Base-by-base conservation (phyloP, 2,113 vertebrate genomes). In the Merops nubicus region DNA sequence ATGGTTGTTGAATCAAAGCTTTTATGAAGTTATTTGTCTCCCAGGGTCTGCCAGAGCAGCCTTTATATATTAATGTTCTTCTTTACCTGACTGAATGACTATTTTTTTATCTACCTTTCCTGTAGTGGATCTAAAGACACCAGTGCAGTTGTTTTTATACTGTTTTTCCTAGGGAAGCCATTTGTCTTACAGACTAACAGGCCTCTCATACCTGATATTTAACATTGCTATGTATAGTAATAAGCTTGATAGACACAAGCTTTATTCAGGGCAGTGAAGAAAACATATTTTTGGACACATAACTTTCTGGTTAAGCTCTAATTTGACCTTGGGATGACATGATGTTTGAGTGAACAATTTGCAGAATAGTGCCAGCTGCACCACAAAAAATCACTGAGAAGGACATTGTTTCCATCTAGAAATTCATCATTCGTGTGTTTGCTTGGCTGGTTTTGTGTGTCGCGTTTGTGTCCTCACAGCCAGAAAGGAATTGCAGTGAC, bases 391-490 rank as follows among this genome's bases (percentile, higher is more conserved):
- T 84, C 60, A 91, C 74, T 89, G 85, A 86, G 79, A 81, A 95
- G 73, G 69, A 88, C 64, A 70, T 83, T 89, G 57, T 95, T 96
- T 78, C 91, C 78, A 48, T 80, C 69, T 25, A 62, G 67, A 73
- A 79, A 91, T 92, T 59, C 54, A 85, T 95, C 89, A 92, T 64
- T 69, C 15, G 15, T 63, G 9, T 90, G 79, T 89, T 95, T 93
- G 73, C 82, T 92, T 96, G 80, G 68, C 65, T 96, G 94, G 85
- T 89, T 97, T 94, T 96, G 65, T 83, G 81, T 75, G 85, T 87
- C 94, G 38, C 10, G 0, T 54, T 97, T 94, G 85, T 80, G 75
- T 47, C 62, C 86, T 88, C 83, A 85, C 56, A 94, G 65, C 14
- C 87, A 95, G 40, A 34, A 72, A 67, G 75, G 62, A 92, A 77